phyloP scores from a whole-genome alignment of 2,797 vertebrate genomes.

The Oceanodroma leucorhoa region DNA sequence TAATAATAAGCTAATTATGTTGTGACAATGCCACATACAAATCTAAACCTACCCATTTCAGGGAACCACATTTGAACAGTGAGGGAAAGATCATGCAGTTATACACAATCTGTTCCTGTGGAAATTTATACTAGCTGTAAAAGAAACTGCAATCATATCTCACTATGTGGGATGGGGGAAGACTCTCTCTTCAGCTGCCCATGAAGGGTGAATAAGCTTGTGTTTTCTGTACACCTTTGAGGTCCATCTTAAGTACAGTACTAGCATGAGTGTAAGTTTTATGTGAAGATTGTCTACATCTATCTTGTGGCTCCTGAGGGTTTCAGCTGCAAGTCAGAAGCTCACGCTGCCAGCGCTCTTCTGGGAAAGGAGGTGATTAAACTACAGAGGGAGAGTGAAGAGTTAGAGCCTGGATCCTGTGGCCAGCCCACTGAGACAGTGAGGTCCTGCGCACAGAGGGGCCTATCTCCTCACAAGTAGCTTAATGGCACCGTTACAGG shows the following conservation, averaged over 20 bases:
- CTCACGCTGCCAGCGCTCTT: accelerated
- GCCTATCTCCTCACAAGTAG: not conserved
- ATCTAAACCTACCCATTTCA: not conserved
- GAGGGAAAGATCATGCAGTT: not conserved
- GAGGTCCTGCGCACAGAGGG: not conserved
- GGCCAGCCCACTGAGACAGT: not conserved
- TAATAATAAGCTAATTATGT: not conserved
- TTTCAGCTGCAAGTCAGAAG: not conserved
- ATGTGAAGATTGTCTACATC: not conserved
- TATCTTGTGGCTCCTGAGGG: not conserved
- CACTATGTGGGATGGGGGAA: accelerated
- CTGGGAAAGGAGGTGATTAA: not conserved
- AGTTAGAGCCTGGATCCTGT: not conserved
- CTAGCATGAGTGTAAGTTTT: not conserved
- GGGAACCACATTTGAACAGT: not conserved
- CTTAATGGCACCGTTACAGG: not conserved
- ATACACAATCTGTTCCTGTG: not conserved
- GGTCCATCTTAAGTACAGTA: not conserved
- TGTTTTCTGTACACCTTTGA: not conserved
- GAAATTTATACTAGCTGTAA: not conserved
- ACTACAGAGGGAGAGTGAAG: not conserved
- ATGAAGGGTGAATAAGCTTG: not conserved
- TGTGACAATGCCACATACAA: not conserved
- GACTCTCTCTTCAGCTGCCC: not conserved
- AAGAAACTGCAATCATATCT: not conserved